Percentiles rank a stretch among this genome's conserved stretches.
Evolutionary conservation across 2,113 vertebrate species (phyloP).

Genomic region (Trematocara macrostoma): DNA sequence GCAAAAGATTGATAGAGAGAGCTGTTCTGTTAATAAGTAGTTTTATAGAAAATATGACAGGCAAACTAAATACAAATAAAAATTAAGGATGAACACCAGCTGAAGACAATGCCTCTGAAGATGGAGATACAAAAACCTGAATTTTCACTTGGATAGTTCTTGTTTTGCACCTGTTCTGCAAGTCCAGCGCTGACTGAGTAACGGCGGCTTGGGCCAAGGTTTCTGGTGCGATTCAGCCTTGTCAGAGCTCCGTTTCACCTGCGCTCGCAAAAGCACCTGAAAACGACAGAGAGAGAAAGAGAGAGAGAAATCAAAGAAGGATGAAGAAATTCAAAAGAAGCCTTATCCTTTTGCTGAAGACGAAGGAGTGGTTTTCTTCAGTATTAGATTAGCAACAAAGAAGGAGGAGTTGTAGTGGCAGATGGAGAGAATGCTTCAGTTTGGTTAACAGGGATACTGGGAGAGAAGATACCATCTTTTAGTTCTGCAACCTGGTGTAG

Average conservation of each 20-base stretch:
- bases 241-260: conserved; percentile 4
- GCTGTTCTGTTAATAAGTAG: conserved; percentile 44
- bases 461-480: conserved; percentile 35
- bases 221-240: background rate
- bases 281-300: background rate
- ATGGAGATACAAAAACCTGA: conserved; percentile 52
- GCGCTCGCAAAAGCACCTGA: background rate
- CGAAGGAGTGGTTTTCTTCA: conserved; percentile 54
- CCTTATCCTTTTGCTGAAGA: conserved; percentile 41
- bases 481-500: conserved; percentile 25
- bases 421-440: conserved; percentile 63
- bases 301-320: conserved; percentile 2
- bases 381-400: conserved; percentile 35
- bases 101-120: conserved; percentile 26
- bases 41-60: conserved; percentile 31
- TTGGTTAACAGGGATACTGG: conserved; percentile 53
- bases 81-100: conserved; percentile 16
- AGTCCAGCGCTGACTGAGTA: background rate
- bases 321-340: conserved; percentile 65
- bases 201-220: background rate
- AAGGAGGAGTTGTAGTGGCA: conserved; percentile 28
- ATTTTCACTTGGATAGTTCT: conserved; percentile 39
- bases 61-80: conserved; percentile 3
- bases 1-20: conserved; percentile 66
- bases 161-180: conserved; percentile 10